Percentiles rank a stretch among this genome's conserved stretches.
Conservation (phyloP, 2,113 vertebrate species). For the Phalacrocorax pelagicus region DNA sequence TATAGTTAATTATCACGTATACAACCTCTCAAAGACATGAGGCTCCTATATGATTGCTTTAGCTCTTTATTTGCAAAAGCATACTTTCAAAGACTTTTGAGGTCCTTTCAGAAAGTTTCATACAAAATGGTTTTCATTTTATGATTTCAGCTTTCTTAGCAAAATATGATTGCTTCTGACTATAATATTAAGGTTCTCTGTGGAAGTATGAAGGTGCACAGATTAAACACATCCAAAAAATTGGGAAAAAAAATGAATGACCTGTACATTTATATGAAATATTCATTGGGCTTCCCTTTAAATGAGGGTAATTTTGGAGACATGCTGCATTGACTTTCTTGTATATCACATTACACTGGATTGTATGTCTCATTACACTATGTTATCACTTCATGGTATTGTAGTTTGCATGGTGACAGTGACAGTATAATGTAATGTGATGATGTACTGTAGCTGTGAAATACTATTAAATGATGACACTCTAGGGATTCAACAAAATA, state of each 20-base stretch:
- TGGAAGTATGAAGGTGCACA: conserved; percentile 41
- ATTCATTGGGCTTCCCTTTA: conserved; percentile 43
- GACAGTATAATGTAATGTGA: conserved; percentile 67
- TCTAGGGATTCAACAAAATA: conserved; percentile 64
- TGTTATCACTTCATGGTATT: conserved; percentile 72
- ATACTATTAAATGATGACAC: conserved; percentile 69
- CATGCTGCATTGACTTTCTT: conserved; percentile 72
- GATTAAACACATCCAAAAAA: conserved; percentile 61
- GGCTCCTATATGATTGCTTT: background rate
- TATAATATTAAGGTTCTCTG: conserved; percentile 34
- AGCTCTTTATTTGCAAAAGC: background rate
- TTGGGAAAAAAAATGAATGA: conserved; percentile 52
- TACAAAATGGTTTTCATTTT: conserved; percentile 1
- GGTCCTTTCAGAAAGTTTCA: background rate
- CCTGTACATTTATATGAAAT: conserved; percentile 68
- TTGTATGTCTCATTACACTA: conserved; percentile 73
- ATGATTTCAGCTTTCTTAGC: conserved; percentile 15
- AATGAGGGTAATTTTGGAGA: conserved; percentile 62
- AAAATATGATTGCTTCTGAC: conserved; percentile 42
- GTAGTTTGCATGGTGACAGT: conserved; percentile 56
- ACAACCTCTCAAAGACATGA: background rate
- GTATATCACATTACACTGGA: conserved; percentile 70
- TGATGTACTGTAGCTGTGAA: conserved; percentile 71
- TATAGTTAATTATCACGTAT: background rate
- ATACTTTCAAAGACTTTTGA: background rate